Conservation (phyloP, 2,888 invertebrate genomes). For the Acanthosoma haemorrhoidale region DNA sequence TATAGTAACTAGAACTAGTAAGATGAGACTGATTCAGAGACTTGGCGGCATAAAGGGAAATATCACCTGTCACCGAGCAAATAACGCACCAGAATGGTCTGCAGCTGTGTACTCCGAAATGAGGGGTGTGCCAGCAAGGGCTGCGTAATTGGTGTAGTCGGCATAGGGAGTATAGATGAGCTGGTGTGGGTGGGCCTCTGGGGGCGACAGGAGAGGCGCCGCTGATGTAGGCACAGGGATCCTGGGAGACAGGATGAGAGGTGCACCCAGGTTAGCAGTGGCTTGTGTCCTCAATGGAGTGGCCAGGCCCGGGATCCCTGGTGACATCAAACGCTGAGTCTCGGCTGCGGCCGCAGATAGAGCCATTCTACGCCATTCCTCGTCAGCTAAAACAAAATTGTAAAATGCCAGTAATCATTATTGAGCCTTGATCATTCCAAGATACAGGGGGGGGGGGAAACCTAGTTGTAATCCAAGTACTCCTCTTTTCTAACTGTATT, state of each 20-base stretch:
- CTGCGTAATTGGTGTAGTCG: slow-evolving; percentile 87
- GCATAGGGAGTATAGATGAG: slow-evolving; percentile 78
- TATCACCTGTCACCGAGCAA: slow-evolving; percentile 63
- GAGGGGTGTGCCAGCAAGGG: slow-evolving; percentile 71
- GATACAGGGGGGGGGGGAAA: too few species aligned
- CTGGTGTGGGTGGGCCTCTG: slow-evolving; percentile 59
- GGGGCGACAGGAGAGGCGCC: slow-evolving; percentile 59
- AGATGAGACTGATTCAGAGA: neutral
- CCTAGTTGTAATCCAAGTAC: too few species aligned
- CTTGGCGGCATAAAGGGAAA: slow-evolving; percentile 3
- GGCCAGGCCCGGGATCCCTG: slow-evolving; percentile 52
- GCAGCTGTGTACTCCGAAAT: slow-evolving; percentile 77
- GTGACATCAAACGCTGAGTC: slow-evolving; percentile 66
- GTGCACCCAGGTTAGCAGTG: slow-evolving; percentile 75
- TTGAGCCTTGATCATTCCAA: too few species aligned
- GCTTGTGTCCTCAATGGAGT: slow-evolving; percentile 58
- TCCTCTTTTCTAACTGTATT: too few species aligned
- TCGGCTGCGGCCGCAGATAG: slow-evolving; percentile 67
- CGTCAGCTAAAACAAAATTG: slow-evolving; percentile 50
- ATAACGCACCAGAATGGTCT: slow-evolving; percentile 94
- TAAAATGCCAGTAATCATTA: too few species aligned
- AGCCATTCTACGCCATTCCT: slow-evolving; percentile 79
- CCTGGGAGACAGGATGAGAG: slow-evolving; percentile 84
- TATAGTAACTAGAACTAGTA: neutral
- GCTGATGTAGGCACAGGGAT: slow-evolving; percentile 73